Conservation (phyloP, 2,113 vertebrate species). For the Cyphomyrus plagiostoma region DNA sequence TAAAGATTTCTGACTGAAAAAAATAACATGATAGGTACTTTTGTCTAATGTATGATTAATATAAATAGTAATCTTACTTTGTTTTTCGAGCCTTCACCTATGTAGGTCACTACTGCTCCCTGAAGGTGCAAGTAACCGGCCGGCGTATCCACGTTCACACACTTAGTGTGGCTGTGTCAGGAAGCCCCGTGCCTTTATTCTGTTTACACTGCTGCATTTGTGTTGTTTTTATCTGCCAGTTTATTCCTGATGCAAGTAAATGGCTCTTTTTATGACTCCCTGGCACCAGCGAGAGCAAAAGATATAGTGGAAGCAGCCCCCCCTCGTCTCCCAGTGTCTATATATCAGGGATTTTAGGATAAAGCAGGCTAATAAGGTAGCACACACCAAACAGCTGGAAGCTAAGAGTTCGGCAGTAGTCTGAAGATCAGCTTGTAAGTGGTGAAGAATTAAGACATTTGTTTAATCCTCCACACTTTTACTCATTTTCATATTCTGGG, state of each 20-base stretch:
- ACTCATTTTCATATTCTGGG: not conserved
- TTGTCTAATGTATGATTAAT: not conserved
- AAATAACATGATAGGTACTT: not conserved
- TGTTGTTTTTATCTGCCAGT: conserved; percentile 16
- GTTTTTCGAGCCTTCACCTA: not conserved
- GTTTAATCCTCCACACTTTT: not conserved
- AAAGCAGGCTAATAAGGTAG: conserved; percentile 19
- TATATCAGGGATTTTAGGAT: conserved; percentile 18
- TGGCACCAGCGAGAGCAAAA: conserved; percentile 8
- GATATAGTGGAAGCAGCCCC: conserved; percentile 16
- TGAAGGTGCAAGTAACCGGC: not conserved
- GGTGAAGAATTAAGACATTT: conserved; percentile 4
- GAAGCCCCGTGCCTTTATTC: not conserved
- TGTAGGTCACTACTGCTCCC: not conserved
- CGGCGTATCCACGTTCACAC: not conserved
- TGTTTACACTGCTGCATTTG: not conserved
- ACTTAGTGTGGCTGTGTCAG: not conserved
- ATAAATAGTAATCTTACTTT: not conserved
- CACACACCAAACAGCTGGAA: conserved; percentile 20
- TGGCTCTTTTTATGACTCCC: conserved; percentile 13
- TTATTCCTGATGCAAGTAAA: conserved; percentile 15
- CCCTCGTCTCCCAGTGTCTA: not conserved
- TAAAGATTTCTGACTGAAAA: not conserved
- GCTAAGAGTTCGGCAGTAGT: conserved; percentile 1
- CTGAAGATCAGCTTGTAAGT: not conserved